Evolutionary conservation across 2,113 vertebrate species (phyloP).

Genomic region (Camarhynchus parvulus): DNA sequence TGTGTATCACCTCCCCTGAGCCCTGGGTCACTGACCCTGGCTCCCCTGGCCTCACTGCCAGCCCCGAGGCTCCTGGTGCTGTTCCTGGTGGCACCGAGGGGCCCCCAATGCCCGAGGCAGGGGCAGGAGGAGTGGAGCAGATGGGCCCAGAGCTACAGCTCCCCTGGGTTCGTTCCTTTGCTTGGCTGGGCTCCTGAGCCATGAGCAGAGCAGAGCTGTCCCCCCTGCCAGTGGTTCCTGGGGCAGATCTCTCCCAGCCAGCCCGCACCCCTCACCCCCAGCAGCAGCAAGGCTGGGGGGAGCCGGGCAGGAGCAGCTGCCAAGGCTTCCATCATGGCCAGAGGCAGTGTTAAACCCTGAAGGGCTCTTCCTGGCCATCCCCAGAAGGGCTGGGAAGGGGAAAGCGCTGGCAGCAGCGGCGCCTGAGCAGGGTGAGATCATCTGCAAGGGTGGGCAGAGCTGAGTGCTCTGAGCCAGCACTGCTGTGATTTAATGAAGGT

Average conservation of each 20-base stretch:
- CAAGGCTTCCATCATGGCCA: accelerated
- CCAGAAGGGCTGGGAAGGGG: not conserved
- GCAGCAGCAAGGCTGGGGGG: accelerated
- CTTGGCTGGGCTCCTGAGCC: not conserved
- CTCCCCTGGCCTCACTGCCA: not conserved
- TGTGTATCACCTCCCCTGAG: not conserved
- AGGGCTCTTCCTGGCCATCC: not conserved
- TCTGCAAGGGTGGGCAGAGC: not conserved
- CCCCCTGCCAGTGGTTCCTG: not conserved
- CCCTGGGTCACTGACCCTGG: not conserved
- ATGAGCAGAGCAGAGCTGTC: not conserved
- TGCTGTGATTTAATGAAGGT: not conserved
- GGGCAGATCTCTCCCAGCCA: not conserved
- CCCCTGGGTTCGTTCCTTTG: not conserved
- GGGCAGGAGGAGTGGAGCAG: not conserved
- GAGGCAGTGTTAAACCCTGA: not conserved
- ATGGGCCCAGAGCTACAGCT: not conserved
- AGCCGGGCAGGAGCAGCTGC: accelerated
- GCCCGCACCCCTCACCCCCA: accelerated
- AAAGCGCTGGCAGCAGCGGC: not conserved
- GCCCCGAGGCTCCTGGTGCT: not conserved
- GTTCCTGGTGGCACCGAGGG: not conserved
- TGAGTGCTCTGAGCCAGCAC: not conserved
- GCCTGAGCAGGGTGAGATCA: not conserved
- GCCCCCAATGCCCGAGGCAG: accelerated